Conservation (phyloP, 2,113 vertebrate species). For the Protobothrops mucrosquamatus region DNA sequence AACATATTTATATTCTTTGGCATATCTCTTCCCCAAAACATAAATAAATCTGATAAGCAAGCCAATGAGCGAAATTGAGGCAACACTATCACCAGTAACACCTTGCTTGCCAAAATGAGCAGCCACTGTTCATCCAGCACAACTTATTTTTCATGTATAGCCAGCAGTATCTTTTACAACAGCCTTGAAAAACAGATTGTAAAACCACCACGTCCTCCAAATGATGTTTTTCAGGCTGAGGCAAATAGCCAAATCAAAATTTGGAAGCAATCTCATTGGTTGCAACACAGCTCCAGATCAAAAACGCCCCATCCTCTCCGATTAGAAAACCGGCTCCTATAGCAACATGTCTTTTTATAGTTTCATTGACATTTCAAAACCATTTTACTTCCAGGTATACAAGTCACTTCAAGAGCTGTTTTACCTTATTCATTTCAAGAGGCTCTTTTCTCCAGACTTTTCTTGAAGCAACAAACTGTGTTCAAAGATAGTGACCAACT, state of each 20-base stretch:
- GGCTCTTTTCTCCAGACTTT: not conserved
- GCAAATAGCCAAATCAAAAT: not conserved
- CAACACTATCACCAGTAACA: too few relatives aligned
- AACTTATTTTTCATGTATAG: not conserved
- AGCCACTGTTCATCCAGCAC: not conserved
- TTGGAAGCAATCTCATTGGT: not conserved
- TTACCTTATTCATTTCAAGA: not conserved
- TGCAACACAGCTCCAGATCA: not conserved
- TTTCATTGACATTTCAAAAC: not conserved
- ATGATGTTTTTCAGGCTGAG: not conserved
- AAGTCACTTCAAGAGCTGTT: not conserved
- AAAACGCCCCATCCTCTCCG: not conserved
- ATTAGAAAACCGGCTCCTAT: not conserved
- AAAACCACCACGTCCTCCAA: not conserved
- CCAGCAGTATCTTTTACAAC: not conserved
- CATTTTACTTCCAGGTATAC: not conserved
- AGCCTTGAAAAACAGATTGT: not conserved
- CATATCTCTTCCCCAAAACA: not conserved
- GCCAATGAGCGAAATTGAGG: not conserved
- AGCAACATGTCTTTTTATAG: not conserved
- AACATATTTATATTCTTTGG: not conserved
- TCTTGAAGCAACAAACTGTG: not conserved
- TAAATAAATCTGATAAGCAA: not conserved
- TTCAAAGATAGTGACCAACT: not conserved
- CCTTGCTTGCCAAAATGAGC: not conserved